These are phyloP conservation scores for Hyphantria cunea DNA, from an alignment of 1,140 invertebrate species.

Conservation along the genomic window DNA sequence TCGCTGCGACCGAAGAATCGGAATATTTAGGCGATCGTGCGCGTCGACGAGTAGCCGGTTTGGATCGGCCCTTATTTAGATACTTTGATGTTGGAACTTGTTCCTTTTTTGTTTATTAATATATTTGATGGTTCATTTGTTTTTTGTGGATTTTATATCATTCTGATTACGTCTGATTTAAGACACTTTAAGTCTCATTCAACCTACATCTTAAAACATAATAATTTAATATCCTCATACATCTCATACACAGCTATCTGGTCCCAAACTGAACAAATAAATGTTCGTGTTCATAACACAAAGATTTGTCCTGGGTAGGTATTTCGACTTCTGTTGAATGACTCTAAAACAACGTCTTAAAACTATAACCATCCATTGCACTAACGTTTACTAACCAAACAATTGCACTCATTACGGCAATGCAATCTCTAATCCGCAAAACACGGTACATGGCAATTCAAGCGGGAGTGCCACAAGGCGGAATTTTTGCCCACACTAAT, in stretches of 20 bases:
- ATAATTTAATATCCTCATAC: no score
- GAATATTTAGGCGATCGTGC: slow-evolving; percentile 43
- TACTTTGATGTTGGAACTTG: slow-evolving; percentile 27
- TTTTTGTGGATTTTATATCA: slow-evolving; percentile 8
- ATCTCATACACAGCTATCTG: no score
- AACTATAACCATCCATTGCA: slow-evolving; percentile 2
- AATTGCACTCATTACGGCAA: slow-evolving; percentile 35
- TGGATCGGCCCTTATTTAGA: slow-evolving; percentile 41
- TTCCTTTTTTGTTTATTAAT: slow-evolving; percentile 13
- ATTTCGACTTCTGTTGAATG: neutral
- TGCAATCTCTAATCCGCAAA: slow-evolving; percentile 39
- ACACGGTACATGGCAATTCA: slow-evolving; percentile 38
- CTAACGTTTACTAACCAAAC: slow-evolving; percentile 13
- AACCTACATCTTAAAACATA: no score
- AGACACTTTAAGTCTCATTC: no score
- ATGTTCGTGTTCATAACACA: no score
- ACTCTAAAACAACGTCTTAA: neutral
- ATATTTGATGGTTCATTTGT: neutral
- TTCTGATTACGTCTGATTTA: neutral
- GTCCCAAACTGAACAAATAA: no score
- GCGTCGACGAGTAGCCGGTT: slow-evolving; percentile 34
- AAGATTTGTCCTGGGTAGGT: no score
- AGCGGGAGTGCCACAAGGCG: slow-evolving; percentile 10
- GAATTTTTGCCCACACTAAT: slow-evolving; percentile 39
- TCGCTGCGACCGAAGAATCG: slow-evolving; percentile 30